phyloP scores from a whole-genome alignment of 2,113 vertebrate species.

The Pao palembangensis region DNA sequence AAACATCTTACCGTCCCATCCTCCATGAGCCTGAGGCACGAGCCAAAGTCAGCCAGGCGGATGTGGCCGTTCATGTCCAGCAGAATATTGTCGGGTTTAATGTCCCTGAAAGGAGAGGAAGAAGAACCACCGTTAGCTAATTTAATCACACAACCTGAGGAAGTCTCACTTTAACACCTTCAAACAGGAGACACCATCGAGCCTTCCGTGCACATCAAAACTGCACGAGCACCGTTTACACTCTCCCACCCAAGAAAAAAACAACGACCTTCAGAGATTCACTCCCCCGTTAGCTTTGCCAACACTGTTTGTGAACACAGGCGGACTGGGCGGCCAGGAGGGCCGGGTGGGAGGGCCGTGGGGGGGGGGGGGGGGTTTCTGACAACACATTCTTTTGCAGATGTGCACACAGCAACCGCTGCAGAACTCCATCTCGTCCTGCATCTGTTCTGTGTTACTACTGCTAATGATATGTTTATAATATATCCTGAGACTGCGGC shows the following conservation, averaged over 20 bases:
- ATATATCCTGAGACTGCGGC: conserved; percentile 14
- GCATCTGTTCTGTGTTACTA: conserved; percentile 44
- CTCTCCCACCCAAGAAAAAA: conserved; percentile 25
- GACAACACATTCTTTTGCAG: conserved; percentile 41
- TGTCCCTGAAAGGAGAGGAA: conserved; percentile 80
- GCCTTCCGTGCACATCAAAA: conserved; percentile 21
- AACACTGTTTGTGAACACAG: conserved; percentile 28
- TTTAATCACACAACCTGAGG: conserved; percentile 22
- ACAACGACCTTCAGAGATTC: conserved; percentile 25
- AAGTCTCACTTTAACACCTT: conserved; percentile 16
- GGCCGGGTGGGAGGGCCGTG: no score
- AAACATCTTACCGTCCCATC: conserved; percentile 88
- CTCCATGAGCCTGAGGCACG: conserved; percentile 96
- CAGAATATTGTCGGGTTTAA: conserved; percentile 97
- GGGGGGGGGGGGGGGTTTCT: not conserved
- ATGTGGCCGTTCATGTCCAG: conserved; percentile 99
- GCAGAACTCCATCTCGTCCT: conserved; percentile 10
- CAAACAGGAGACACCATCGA: conserved; percentile 33
- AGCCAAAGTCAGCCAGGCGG: conserved; percentile 97
- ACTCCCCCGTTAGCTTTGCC: conserved; percentile 28
- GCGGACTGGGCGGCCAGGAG: not conserved
- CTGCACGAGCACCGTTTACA: conserved; percentile 35
- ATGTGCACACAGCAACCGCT: conserved; percentile 19
- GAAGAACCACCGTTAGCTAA: conserved; percentile 13
- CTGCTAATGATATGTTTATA: conserved; percentile 30